Percentiles rank a stretch among this genome's conserved stretches.
These are phyloP conservation scores for Serilophus lunatus DNA, from an alignment of 2,113 vertebrate genomes.

Conservation along the genomic window DNA sequence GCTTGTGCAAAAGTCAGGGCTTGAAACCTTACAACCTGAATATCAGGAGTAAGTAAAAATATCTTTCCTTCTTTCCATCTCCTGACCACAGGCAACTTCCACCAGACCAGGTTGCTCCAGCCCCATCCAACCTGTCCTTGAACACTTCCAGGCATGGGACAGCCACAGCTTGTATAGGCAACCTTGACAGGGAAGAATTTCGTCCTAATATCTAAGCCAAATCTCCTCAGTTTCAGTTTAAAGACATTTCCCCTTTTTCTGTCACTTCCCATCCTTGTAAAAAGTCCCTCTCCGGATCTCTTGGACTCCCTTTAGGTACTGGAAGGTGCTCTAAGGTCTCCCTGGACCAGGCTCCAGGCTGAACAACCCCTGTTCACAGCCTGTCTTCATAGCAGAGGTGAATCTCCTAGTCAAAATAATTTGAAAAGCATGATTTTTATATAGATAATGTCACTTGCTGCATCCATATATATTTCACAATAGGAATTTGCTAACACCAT, in stretches of 20 bases:
- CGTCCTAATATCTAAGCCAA: background rate
- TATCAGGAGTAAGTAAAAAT: background rate
- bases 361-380: background rate
- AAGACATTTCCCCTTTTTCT: background rate
- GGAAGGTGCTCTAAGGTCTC: background rate
- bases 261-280: background rate
- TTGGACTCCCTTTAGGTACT: too few species aligned
- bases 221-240: background rate
- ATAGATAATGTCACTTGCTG: background rate
- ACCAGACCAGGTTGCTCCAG: rapidly evolving
- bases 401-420: background rate
- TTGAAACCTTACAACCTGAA: background rate
- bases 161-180: background rate
- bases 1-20: background rate
- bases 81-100: background rate
- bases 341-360: background rate
- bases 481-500: background rate
- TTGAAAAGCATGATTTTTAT: background rate
- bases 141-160: rapidly evolving
- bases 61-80: background rate
- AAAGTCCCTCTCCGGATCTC: background rate
- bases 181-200: background rate
- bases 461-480: background rate
- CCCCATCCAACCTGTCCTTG: rapidly evolving
- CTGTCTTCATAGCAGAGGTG: background rate